Conservation (phyloP, 2,888 invertebrate species). For the Cyclophora albipunctata region DNA sequence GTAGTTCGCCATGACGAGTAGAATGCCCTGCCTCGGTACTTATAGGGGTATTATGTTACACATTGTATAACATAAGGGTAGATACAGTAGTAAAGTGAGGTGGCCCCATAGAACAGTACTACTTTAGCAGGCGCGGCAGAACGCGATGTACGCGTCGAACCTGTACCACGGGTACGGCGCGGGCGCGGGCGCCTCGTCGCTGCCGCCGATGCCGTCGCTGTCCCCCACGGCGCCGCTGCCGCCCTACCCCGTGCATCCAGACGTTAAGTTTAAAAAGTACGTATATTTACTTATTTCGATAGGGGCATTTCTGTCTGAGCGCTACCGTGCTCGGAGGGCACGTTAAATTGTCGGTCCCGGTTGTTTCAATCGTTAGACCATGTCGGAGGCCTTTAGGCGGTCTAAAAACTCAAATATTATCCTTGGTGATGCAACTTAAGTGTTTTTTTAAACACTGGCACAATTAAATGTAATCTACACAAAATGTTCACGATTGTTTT, state of each 20-base stretch:
- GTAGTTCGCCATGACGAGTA: too few relatives aligned
- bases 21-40: too few relatives aligned
- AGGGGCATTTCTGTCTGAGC: too few relatives aligned
- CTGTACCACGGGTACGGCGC: conserved; percentile 74
- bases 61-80: too few relatives aligned
- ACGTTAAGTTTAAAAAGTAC: conserved; percentile 88
- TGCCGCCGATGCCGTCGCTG: conserved; percentile 63
- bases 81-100: not conserved
- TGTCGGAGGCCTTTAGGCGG: too few relatives aligned
- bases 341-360: too few relatives aligned
- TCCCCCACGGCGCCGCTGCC: conserved; percentile 65
- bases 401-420: not conserved
- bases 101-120: conserved; percentile 31
- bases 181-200: conserved; percentile 46
- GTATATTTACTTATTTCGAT: conserved; percentile 10
- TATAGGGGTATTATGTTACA: too few relatives aligned
- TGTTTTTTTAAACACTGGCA: not conserved
- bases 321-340: too few relatives aligned
- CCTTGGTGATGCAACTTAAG: not conserved
- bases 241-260: conserved; percentile 90
- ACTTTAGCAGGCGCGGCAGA: conserved; percentile 66
- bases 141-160: conserved; percentile 71
- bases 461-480: not conserved
- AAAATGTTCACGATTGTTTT: too few relatives aligned
- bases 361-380: too few relatives aligned